These are phyloP conservation scores for Clytia hemisphaerica DNA, from an alignment of 30 jellyfish, hydroid and myxozoan species.

Conservation along the genomic window DNA sequence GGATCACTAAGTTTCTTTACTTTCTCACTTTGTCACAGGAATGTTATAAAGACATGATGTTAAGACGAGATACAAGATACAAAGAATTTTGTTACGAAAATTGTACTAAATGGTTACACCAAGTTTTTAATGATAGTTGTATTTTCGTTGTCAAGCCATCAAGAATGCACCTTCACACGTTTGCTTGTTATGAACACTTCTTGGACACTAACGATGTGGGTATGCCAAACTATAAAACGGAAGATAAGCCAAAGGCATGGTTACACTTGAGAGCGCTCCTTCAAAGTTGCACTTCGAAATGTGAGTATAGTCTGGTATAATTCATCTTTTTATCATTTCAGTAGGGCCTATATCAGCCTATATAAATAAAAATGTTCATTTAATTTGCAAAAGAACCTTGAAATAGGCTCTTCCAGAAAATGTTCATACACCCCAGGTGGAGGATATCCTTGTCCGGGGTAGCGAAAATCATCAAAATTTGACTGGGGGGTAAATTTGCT, in stretches of 20 bases:
- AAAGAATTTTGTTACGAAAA: slow-evolving; percentile 65
- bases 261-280: background rate
- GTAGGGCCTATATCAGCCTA: background rate
- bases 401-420: no score
- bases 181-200: slow-evolving; percentile 64
- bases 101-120: slow-evolving; percentile 43
- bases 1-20: no score
- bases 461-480: no score
- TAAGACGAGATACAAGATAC: slow-evolving; percentile 64
- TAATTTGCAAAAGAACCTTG: no score
- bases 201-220: slow-evolving; percentile 62
- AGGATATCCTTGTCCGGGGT: no score
- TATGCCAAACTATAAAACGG: slow-evolving; percentile 32
- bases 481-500: no score
- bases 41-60: slow-evolving; percentile 50
- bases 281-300: background rate
- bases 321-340: background rate
- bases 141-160: slow-evolving; percentile 53
- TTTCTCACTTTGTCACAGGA: slow-evolving; percentile 32
- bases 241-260: background rate
- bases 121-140: slow-evolving; percentile 40
- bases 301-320: background rate
- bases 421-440: no score
- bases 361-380: background rate
- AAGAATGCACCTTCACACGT: slow-evolving; percentile 41